Base-by-base conservation (phyloP, 2,797 vertebrate genomes). In the Oceanodroma leucorhoa region DNA sequence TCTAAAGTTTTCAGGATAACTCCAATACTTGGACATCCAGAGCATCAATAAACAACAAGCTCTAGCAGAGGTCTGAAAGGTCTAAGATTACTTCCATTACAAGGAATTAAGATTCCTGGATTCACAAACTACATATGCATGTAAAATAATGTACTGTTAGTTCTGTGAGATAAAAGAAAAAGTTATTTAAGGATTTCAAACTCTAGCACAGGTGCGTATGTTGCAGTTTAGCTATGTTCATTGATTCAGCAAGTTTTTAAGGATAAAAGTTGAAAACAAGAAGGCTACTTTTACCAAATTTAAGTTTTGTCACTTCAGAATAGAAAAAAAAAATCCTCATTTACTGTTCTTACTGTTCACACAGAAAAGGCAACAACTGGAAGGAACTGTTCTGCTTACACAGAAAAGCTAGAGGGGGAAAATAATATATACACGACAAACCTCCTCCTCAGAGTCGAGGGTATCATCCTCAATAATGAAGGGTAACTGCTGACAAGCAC, bases 401-500 rank as follows among this genome's bases (percentile, higher is more conserved):
- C 51, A 79, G 61, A 91, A 69, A 18, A 89, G 48, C 87, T 87
- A 72, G 2, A 43, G 40, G 11, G 21, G 30, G 23, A 6, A 11
- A 93, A 61, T 41, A 80, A 46, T 14, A 87, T 6, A 92, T 58
- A 83, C 66, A 95, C 81, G 85, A 97, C 97, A 96, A 96, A 97
- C 96, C 95, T 97, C 96, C 69, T 96, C 92, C 58, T 97, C 96
- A 94, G 92, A 93, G 93, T 93, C 73, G 10, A 95, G 83, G 76
- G 83, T 60, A 92, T 78, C 84, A 90, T 97, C 97, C 91, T 97
- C 96, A 94, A 85, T 94, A 94, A 92, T 50, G 95, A 93, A 87
- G 97, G 93, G 91, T 46, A 91, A 94, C 32, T 94, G 91, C 96
- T 95, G 92, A 97, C 94, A 94, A 92, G 82, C 83, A 84, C 73